Percentiles rank a stretch among this genome's conserved stretches.
Conservation (phyloP, 2,888 invertebrate genomes). For the Chesias legatella region DNA sequence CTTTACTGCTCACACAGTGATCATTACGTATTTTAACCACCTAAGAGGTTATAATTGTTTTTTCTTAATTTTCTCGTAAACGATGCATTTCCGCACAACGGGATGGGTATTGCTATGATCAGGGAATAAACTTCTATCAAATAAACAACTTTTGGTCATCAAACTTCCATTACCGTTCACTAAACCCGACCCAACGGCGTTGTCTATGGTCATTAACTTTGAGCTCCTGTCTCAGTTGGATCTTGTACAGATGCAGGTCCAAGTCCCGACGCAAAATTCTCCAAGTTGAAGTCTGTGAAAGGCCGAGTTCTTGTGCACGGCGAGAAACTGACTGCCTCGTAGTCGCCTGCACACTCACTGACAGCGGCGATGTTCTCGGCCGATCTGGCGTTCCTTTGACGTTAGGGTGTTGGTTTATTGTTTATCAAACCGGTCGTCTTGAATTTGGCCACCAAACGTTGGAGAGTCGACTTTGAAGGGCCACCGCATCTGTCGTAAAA, state of each 20-base stretch:
- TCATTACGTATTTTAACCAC: too few species aligned
- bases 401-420: conserved; percentile 31
- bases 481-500: conserved; percentile 11
- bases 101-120: too few species aligned
- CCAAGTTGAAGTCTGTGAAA: too few species aligned
- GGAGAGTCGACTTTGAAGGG: conserved; percentile 2
- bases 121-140: too few species aligned
- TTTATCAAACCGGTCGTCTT: conserved; percentile 34
- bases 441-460: conserved; percentile 15
- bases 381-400: conserved; percentile 32
- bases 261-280: conserved; percentile 17
- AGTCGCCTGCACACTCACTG: conserved; percentile 25
- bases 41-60: too few species aligned
- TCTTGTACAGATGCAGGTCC: conserved; percentile 17
- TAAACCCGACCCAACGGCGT: background rate
- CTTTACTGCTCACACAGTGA: too few species aligned
- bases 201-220: conserved; percentile 22
- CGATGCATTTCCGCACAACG: too few species aligned
- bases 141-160: too few species aligned
- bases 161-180: too few species aligned
- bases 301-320: conserved; percentile 15
- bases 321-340: conserved; percentile 40
- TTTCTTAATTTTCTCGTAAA: too few species aligned
- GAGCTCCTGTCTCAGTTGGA: conserved; percentile 16
- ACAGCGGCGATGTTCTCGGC: conserved; percentile 39